Conservation (phyloP, 2,888 invertebrate species). For the Eudasyphora cyanicolor region DNA sequence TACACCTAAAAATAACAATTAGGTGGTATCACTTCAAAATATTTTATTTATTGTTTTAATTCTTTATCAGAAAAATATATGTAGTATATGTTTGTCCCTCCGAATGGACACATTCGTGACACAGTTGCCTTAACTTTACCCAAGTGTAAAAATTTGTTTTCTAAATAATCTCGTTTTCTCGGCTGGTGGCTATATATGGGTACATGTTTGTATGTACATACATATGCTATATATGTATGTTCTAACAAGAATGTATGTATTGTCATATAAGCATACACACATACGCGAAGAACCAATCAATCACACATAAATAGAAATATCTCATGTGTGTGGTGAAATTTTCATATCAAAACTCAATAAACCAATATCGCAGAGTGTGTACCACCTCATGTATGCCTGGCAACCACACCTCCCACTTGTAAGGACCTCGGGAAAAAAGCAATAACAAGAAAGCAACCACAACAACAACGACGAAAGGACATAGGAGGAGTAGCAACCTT, state of each 20-base stretch:
- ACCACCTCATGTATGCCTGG: constrained; percentile 4
- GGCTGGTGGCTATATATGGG: neutral
- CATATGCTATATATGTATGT: neutral
- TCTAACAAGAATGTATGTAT: no score
- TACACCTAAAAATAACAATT: no score
- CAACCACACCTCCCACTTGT: constrained; percentile 53
- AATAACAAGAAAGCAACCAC: constrained; percentile 19
- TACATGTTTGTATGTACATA: neutral
- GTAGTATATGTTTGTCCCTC: no score
- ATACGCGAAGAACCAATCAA: constrained; percentile 51
- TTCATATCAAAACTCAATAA: constrained; percentile 61
- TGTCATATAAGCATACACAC: neutral
- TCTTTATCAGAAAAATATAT: no score
- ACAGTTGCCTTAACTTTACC: no score
- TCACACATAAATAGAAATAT: constrained; percentile 57
- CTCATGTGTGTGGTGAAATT: constrained; percentile 21
- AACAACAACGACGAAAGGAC: constrained; percentile 40
- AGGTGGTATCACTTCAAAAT: no score
- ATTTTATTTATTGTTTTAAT: no score
- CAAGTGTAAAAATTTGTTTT: no score
- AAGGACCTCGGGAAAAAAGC: neutral
- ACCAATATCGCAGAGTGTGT: constrained; percentile 44
- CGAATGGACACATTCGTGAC: neutral
- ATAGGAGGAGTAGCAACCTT: constrained; percentile 49
- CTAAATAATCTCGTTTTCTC: no score